Base-by-base conservation (phyloP, 1,140 invertebrate species). In the Bilobella aurantiaca region DNA sequence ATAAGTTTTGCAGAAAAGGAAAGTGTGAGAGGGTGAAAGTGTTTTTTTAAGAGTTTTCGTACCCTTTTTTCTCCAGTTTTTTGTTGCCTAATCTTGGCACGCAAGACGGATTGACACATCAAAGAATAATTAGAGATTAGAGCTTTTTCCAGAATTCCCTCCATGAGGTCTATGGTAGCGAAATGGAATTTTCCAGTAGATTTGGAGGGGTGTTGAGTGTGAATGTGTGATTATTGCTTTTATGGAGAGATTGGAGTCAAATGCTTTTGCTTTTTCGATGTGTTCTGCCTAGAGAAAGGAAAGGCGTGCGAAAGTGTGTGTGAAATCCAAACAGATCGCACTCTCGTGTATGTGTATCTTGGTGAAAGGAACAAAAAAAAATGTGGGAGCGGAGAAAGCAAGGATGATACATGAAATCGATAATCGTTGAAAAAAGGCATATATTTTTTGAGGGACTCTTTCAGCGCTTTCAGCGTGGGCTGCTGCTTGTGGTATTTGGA, bases 381-480 rank as follows among this genome's bases (percentile, higher is more conserved):
- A 18, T 42, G 34, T 42, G 8, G 34, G 34, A 42, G 18, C 8
- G 34, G 34, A 42, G 18, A 42, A 18, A 42, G 18, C 18, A 60
- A 28, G 60, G 46, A 66, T 62, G 62, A 63, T 63, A 63, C 62
- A 63, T n/a, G 29, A 28, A 67, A 67, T 67, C 65, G 65, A 67
- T 67, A 67, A 67, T 67, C 65, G 65, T 59, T 32, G 49, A 53
- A 23, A 53, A 23, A 53, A n/a, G n/a, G n/a, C n/a, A n/a, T n/a
- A n/a, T n/a, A n/a, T n/a, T n/a, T n/a, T n/a, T n/a, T n/a, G n/a
- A n/a, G n/a, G n/a, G n/a, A n/a, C n/a, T n/a, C n/a, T n/a, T n/a
- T 42, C 34, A 42, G 18, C 8, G 34, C 34, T 42, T n/a, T n/a
- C n/a, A n/a, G n/a, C n/a, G n/a, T n/a, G n/a, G n/a, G n/a, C n/a